Evolutionary conservation across 2,888 invertebrate species (phyloP).

Genomic region (Agrochola lychnidis): DNA sequence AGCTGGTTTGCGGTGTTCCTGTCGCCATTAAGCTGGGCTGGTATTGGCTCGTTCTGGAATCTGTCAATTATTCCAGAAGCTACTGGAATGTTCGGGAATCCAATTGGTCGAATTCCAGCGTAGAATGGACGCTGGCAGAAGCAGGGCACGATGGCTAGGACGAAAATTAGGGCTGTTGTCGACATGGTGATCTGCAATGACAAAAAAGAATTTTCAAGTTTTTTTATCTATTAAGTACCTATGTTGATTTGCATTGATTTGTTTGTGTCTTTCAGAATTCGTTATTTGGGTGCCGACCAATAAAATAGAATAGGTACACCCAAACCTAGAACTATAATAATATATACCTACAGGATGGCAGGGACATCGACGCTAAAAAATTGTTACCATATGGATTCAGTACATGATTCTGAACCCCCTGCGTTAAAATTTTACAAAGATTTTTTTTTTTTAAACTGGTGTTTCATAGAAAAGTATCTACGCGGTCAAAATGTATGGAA

Average conservation of each 20-base stretch:
- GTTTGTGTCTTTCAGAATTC: not conserved
- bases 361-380: too few relatives aligned
- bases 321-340: not conserved
- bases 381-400: too few relatives aligned
- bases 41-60: conserved; percentile 41
- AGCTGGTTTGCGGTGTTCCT: conserved; percentile 71
- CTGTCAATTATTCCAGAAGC: conserved; percentile 35
- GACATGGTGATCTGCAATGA: conserved; percentile 57
- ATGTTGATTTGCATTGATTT: not conserved
- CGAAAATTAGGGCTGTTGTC: conserved; percentile 31
- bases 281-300: not conserved
- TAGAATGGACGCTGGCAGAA: conserved; percentile 90
- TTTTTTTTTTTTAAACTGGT: too few relatives aligned
- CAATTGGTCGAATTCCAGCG: conserved; percentile 75
- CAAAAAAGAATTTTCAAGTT: not conserved
- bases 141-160: conserved; percentile 56
- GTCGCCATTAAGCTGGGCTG: conserved; percentile 61
- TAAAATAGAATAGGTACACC: not conserved
- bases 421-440: too few relatives aligned
- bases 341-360: too few relatives aligned
- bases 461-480: too few relatives aligned
- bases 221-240: not conserved
- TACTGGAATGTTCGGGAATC: conserved; percentile 41
- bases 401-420: too few relatives aligned
- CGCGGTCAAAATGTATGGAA: too few relatives aligned